These are phyloP conservation scores for Buphagus erythrorhynchus DNA, from an alignment of 2,797 vertebrate species.

Conservation along the genomic window DNA sequence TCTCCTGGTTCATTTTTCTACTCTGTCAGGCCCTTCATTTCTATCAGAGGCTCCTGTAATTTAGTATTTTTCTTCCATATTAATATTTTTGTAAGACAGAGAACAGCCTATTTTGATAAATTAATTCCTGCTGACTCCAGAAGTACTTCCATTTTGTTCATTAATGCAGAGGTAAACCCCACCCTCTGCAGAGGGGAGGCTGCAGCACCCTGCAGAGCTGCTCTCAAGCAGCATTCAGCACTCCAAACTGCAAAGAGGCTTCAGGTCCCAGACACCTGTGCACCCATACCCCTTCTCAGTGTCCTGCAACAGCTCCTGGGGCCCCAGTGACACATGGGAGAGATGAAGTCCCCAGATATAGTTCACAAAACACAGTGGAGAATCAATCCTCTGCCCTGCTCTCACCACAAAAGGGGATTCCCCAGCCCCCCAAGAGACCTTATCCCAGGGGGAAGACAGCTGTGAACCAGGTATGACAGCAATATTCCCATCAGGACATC, in stretches of 20 bases:
- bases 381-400: not conserved
- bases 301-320: not conserved
- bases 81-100: not conserved
- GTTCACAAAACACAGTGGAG: rapidly evolving
- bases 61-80: not conserved
- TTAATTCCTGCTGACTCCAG: not conserved
- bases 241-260: rapidly evolving
- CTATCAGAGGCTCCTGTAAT: not conserved
- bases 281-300: not conserved
- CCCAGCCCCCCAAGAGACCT: not conserved
- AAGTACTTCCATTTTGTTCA: not conserved
- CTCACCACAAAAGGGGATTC: not conserved
- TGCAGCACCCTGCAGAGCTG: not conserved
- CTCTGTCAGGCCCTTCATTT: not conserved
- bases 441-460: not conserved
- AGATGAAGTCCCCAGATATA: rapidly evolving
- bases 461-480: rapidly evolving
- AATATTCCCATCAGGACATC: rapidly evolving
- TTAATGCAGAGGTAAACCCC: not conserved
- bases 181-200: not conserved
- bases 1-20: not conserved
- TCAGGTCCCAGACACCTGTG: not conserved
- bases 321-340: rapidly evolving
- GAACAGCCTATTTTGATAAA: not conserved
- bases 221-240: rapidly evolving